These are phyloP conservation scores for Tenthredo scrophulariae DNA, from an alignment of 2,888 invertebrate genomes.

Conservation along the genomic window DNA sequence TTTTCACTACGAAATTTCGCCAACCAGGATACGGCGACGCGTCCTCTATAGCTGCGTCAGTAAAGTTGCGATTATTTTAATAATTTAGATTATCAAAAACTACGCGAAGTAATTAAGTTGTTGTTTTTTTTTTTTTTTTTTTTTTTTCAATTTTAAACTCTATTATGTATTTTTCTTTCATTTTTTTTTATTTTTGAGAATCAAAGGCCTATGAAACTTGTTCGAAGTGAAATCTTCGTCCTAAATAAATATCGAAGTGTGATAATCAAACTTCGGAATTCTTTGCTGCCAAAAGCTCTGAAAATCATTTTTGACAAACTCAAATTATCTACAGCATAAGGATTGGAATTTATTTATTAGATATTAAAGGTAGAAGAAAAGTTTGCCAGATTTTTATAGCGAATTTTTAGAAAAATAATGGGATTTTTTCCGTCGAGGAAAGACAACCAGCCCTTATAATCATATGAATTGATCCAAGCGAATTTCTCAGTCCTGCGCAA, in stretches of 20 bases:
- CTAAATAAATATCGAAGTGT: background rate
- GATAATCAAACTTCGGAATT: background rate
- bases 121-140: background rate
- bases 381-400: background rate
- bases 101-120: background rate
- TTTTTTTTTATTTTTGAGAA: background rate
- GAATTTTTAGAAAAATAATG: background rate
- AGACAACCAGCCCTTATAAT: background rate
- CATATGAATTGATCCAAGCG: slow-evolving; percentile 4
- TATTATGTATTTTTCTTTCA: too few relatives aligned
- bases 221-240: background rate
- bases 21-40: background rate
- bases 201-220: background rate
- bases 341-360: background rate
- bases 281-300: background rate
- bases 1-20: background rate
- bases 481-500: slow-evolving; percentile 4
- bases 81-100: background rate
- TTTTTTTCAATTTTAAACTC: background rate
- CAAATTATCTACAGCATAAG: background rate
- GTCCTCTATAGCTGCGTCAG: background rate
- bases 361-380: background rate
- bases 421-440: background rate
- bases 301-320: background rate
- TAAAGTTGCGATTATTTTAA: background rate